Percentiles rank a stretch among this genome's conserved stretches.
Evolutionary conservation across 2,113 vertebrate species (phyloP).

Genomic region (Camarhynchus parvulus): DNA sequence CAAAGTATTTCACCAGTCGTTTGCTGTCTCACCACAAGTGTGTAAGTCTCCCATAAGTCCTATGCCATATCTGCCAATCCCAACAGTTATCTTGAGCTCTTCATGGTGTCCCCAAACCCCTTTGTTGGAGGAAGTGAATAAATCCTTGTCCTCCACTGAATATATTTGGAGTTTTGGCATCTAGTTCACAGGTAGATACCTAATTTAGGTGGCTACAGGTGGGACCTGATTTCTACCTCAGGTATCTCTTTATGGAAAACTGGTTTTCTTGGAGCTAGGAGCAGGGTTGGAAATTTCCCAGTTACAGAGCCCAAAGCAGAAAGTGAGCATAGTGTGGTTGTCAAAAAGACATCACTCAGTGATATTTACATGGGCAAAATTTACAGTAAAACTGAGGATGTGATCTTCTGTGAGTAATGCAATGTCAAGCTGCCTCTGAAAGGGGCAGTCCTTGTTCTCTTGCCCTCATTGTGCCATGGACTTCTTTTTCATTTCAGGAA

Average conservation of each 20-base stretch:
- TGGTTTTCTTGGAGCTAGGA: not conserved
- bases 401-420: not conserved
- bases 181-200: not conserved
- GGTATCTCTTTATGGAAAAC: not conserved
- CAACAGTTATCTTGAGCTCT: not conserved
- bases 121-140: not conserved
- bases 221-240: not conserved
- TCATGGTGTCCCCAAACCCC: not conserved
- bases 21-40: not conserved
- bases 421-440: not conserved
- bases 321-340: not conserved
- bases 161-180: not conserved
- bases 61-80: not conserved
- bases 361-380: not conserved
- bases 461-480: not conserved
- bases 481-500: not conserved
- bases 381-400: not conserved
- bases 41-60: not conserved
- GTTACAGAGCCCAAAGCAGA: not conserved
- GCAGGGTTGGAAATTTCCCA: rapidly evolving
- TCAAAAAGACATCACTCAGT: not conserved
- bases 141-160: not conserved
- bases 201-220: not conserved
- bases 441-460: not conserved
- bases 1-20: not conserved